Percentiles rank a stretch among this genome's conserved stretches.
phyloP scores from a whole-genome alignment of 2,888 invertebrate genomes.

The Diaprepes abbreviatus region DNA sequence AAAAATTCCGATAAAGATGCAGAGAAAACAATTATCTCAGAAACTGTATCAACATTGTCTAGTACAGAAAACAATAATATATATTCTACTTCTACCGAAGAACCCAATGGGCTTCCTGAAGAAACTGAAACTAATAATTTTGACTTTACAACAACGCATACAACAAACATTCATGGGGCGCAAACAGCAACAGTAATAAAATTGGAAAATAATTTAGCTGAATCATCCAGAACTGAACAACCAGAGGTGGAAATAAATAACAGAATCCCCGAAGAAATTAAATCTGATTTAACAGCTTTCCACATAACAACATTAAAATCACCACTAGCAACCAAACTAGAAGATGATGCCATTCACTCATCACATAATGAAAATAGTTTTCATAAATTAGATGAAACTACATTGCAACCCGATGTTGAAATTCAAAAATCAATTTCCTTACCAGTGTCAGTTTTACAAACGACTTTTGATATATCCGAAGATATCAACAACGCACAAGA shows the following conservation, averaged over 20 bases:
- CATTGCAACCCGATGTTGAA: constrained; percentile 31
- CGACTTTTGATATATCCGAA: constrained; percentile 19
- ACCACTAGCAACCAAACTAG: neutral
- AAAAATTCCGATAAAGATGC: neutral
- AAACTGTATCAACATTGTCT: neutral
- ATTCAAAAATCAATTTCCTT: constrained; percentile 43
- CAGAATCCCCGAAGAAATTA: no score
- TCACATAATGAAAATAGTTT: neutral
- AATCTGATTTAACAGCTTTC: neutral
- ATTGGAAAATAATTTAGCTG: no score
- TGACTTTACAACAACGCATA: neutral
- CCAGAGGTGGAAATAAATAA: no score
- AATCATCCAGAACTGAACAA: no score
- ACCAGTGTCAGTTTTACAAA: constrained; percentile 28
- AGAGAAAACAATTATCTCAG: neutral
- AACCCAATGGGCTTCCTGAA: neutral
- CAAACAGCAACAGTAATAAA: neutral
- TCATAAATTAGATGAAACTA: neutral
- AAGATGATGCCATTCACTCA: neutral
- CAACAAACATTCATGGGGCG: neutral
- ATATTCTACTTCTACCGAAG: neutral
- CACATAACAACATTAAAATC: neutral
- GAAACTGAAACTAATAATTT: neutral
- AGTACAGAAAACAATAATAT: neutral
- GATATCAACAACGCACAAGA: constrained; percentile 31